Conservation (phyloP, 2,888 invertebrate genomes). For the Phlogophora meticulosa region DNA sequence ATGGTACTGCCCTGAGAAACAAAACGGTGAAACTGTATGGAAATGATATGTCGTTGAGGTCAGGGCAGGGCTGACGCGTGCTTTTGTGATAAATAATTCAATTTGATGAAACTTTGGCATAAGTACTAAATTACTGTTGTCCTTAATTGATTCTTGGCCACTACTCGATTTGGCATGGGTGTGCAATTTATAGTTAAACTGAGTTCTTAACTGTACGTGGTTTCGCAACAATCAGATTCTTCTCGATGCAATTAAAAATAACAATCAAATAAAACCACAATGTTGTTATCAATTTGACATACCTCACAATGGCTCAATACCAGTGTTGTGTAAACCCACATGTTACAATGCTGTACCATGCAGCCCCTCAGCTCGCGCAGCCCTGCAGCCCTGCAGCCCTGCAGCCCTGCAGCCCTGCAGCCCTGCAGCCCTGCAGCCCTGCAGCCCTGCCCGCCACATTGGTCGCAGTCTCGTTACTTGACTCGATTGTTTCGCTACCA, state of each 20-base stretch:
- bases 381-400: slow-evolving; percentile 25
- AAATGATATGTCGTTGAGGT: slow-evolving; percentile 23
- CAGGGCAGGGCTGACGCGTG: slow-evolving; percentile 28
- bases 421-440: slow-evolving; percentile 38
- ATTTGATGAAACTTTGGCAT: no score
- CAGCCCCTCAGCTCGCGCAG: no score
- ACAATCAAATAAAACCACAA: slow-evolving; percentile 19
- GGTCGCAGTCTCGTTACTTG: slow-evolving; percentile 38
- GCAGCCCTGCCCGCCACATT: background rate
- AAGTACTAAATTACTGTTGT: no score
- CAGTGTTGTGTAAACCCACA: background rate
- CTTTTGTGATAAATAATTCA: background rate
- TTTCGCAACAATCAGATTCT: slow-evolving; percentile 10
- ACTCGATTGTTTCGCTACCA: slow-evolving; percentile 43
- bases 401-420: slow-evolving; percentile 23
- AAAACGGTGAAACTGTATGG: slow-evolving; percentile 19
- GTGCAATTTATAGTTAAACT: background rate
- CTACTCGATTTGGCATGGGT: no score
- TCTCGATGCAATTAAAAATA: slow-evolving; percentile 10
- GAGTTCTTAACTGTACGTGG: background rate
- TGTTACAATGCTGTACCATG: no score
- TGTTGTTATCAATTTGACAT: slow-evolving; percentile 28
- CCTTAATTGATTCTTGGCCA: no score
- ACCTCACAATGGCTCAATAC: background rate
- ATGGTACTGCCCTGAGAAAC: slow-evolving; percentile 52